Conservation (phyloP, 1,140 invertebrate species). For the Neodiprion fabricii region DNA sequence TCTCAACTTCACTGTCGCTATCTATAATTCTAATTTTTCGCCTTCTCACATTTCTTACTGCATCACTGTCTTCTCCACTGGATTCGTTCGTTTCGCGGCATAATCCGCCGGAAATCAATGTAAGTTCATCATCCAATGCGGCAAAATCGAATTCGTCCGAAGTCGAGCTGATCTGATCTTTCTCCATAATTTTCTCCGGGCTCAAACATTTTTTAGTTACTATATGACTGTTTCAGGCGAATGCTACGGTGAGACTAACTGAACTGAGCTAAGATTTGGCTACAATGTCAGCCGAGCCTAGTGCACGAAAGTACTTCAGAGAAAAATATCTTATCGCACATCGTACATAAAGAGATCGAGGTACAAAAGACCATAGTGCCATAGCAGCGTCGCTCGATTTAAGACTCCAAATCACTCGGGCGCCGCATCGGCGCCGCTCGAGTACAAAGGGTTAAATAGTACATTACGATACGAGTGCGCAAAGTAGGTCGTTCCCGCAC, state of each 20-base stretch:
- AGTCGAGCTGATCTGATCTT: slow-evolving; percentile 18
- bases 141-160: slow-evolving; percentile 25
- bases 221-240: slow-evolving; percentile 27
- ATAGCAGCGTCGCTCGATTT: background rate
- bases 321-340: slow-evolving; percentile 27
- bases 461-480: too few relatives aligned
- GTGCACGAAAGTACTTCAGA: slow-evolving; percentile 12
- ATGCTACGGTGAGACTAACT: slow-evolving; percentile 25
- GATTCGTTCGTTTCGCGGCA: slow-evolving; percentile 22
- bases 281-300: slow-evolving; percentile 10
- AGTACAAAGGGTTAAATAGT: too few relatives aligned
- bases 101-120: slow-evolving; percentile 22
- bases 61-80: slow-evolving; percentile 7
- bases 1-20: slow-evolving; percentile 23
- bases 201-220: slow-evolving; percentile 17
- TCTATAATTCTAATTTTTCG: slow-evolving; percentile 10
- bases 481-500: background rate
- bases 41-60: background rate
- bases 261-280: slow-evolving; percentile 22
- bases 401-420: too few relatives aligned
- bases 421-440: too few relatives aligned
- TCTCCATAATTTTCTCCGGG: background rate
- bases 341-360: slow-evolving; percentile 21
- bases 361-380: slow-evolving; percentile 16
- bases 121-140: slow-evolving; percentile 21